Evolutionary conservation across 2,888 invertebrate genomes (phyloP).

Genomic region (Melangyna quadrimaculata): DNA sequence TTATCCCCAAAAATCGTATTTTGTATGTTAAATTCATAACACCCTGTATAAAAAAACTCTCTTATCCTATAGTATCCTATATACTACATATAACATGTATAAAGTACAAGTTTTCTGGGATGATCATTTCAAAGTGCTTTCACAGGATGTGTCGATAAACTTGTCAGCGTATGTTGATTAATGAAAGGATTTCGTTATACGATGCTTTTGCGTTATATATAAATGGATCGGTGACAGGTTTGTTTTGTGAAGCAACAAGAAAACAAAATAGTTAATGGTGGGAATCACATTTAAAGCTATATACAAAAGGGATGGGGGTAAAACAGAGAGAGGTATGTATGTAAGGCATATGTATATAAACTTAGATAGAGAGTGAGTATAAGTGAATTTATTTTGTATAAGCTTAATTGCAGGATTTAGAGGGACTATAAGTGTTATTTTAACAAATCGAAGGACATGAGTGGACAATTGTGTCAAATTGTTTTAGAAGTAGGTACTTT

Average conservation of each 20-base stretch:
- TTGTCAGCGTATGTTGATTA: conserved; percentile 69
- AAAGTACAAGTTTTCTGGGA: conserved; percentile 35
- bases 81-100: too few species aligned
- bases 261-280: conserved; percentile 51
- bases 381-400: conserved; percentile 20
- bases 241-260: conserved; percentile 48
- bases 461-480: conserved; percentile 19
- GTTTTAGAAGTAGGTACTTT: neutral
- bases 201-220: conserved; percentile 49
- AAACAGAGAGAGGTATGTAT: neutral
- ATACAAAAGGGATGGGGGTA: neutral
- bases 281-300: conserved; percentile 26
- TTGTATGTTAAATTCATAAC: neutral
- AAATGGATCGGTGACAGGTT: conserved; percentile 63
- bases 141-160: conserved; percentile 66
- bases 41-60: neutral
- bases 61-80: neutral
- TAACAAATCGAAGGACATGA: conserved; percentile 23
- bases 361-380: neutral
- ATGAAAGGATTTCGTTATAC: conserved; percentile 65
- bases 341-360: neutral
- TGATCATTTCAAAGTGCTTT: conserved; percentile 60
- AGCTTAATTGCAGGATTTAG: conserved; percentile 28
- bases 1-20: neutral
- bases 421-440: conserved; percentile 24